Conservation (phyloP, 1,140 invertebrate genomes). For the Stenopsyche tienmushanensis region DNA sequence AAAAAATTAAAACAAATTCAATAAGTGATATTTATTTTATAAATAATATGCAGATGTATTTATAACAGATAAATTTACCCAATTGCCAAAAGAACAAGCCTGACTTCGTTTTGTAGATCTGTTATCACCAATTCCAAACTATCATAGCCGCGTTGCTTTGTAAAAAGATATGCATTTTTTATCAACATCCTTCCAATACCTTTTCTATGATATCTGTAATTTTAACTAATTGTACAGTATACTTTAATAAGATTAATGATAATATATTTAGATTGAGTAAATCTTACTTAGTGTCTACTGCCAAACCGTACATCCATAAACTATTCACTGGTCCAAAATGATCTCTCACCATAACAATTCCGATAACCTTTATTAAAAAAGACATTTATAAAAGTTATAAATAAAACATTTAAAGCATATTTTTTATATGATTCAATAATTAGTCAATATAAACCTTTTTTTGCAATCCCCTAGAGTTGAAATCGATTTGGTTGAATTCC, state of each 20-base stretch:
- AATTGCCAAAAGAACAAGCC: conserved; percentile 27
- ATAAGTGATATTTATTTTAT: background rate
- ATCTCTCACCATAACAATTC: conserved; percentile 29
- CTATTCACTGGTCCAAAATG: conserved; percentile 31
- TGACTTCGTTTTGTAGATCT: conserved; percentile 35
- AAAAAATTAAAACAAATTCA: conserved; percentile 3
- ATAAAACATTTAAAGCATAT: conserved; percentile 9
- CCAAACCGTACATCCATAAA: conserved; percentile 37
- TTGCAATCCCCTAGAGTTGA: conserved; percentile 12
- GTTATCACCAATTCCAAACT: conserved; percentile 33
- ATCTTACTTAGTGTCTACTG: conserved; percentile 29
- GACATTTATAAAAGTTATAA: conserved; percentile 7
- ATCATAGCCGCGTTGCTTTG: conserved; percentile 20
- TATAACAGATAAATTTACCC: conserved; percentile 12
- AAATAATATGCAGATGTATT: background rate
- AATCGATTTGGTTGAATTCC: conserved; percentile 31
- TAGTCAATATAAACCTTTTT: conserved; percentile 28
- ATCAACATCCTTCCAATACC: conserved; percentile 30
- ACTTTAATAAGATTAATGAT: background rate
- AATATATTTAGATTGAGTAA: background rate
- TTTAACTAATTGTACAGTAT: conserved; percentile 8
- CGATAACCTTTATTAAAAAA: conserved; percentile 29
- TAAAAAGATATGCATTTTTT: conserved; percentile 23
- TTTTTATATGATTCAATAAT: conserved; percentile 2
- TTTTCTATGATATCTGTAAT: conserved; percentile 31